These are phyloP conservation scores for Alloplasta piceator DNA, from an alignment of 2,888 invertebrate species.

Conservation along the genomic window DNA sequence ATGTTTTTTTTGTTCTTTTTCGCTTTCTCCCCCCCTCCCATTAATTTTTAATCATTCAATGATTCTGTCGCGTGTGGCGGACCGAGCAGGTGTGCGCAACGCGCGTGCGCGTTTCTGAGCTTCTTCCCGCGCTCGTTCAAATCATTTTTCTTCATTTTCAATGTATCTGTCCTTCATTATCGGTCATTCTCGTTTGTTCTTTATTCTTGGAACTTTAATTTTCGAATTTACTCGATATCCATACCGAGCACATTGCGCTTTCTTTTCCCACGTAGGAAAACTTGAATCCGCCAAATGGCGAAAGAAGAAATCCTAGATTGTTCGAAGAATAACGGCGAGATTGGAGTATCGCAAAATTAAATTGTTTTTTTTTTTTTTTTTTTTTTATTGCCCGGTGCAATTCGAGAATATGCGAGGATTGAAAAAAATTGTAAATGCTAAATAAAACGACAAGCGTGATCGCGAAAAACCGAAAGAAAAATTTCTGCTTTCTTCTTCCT, in stretches of 20 bases:
- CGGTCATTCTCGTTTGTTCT: neutral
- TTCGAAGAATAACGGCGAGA: too few relatives aligned
- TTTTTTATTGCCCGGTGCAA: neutral
- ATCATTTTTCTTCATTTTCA: constrained; percentile 14
- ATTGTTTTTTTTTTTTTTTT: constrained; percentile 1
- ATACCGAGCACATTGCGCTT: too few relatives aligned
- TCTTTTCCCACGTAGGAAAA: too few relatives aligned
- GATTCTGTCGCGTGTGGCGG: constrained; percentile 77
- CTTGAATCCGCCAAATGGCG: too few relatives aligned
- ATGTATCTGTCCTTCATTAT: neutral
- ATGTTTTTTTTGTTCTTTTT: constrained; percentile 41
- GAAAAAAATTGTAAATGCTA: constrained; percentile 31
- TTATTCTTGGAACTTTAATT: neutral
- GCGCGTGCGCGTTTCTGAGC: constrained; percentile 31
- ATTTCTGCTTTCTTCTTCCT: too few relatives aligned
- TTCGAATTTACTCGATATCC: too few relatives aligned
- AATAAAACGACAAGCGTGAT: constrained; percentile 26
- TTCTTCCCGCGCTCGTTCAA: constrained; percentile 17
- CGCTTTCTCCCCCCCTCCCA: constrained; percentile 57
- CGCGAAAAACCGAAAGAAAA: constrained; percentile 8
- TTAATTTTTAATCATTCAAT: constrained; percentile 76
- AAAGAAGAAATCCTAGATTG: too few relatives aligned
- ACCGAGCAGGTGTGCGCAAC: constrained; percentile 74
- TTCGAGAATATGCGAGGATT: constrained; percentile 35
- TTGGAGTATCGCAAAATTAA: too few relatives aligned